Evolutionary conservation across 2,113 vertebrate genomes (phyloP).

Genomic region (Tenebrosternarchus preto): DNA sequence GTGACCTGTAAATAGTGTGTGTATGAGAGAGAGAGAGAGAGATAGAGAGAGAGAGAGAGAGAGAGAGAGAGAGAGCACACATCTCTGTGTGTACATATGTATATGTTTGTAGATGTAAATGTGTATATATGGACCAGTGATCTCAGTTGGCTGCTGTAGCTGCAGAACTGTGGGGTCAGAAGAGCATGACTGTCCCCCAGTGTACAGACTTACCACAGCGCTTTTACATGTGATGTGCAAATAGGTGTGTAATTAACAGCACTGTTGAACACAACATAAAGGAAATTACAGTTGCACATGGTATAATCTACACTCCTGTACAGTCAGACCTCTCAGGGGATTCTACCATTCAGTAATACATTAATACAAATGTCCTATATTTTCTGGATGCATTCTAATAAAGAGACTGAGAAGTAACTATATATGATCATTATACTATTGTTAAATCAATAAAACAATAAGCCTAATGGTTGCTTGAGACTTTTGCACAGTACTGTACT

Average conservation of each 20-base stretch:
- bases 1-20: not conserved
- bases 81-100: not conserved
- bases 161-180: constrained; percentile 16
- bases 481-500: too few species aligned
- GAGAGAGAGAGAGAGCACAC: too few species aligned
- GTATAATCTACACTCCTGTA: not conserved
- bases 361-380: too few species aligned
- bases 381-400: too few species aligned
- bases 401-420: too few species aligned
- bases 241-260: constrained; percentile 19
- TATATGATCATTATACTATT: too few species aligned
- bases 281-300: constrained; percentile 22
- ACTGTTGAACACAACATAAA: constrained; percentile 20
- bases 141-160: not conserved
- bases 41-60: too few species aligned
- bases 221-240: not conserved
- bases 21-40: too few species aligned
- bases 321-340: not conserved
- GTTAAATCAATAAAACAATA: too few species aligned
- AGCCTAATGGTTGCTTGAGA: too few species aligned
- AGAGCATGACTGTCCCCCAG: constrained; percentile 12
- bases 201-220: not conserved
- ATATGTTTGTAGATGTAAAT: not conserved
- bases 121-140: not conserved
- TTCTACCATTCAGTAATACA: constrained; percentile 17